A percentile compares a stretch with the other conserved stretches of the same genome.
phyloP scores from a whole-genome alignment of 2,888 invertebrate genomes.

The Macropis europaea region DNA sequence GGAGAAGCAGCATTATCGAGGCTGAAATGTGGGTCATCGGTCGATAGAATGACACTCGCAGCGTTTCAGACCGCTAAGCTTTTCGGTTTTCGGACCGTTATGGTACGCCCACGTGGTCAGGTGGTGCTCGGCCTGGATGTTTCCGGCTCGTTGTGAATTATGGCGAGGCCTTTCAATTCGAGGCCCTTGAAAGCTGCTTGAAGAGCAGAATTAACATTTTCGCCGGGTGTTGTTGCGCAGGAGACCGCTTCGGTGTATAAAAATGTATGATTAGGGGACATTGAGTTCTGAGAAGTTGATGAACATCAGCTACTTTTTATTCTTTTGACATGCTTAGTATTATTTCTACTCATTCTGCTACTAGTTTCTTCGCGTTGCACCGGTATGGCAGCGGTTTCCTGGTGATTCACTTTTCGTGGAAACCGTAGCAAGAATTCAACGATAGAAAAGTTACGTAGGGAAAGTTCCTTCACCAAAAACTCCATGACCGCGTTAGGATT shows the following conservation, averaged over 20 bases:
- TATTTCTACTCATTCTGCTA: constrained; percentile 4
- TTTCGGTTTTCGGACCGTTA: constrained; percentile 52
- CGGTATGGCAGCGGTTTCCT: constrained; percentile 16
- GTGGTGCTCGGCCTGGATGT: constrained; percentile 22
- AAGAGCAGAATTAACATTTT: no score
- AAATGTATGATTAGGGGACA: no score
- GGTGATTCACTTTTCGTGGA: constrained; percentile 19
- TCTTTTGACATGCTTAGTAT: no score
- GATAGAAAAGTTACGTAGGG: no score
- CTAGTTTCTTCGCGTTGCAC: constrained; percentile 5
- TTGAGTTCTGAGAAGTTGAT: no score
- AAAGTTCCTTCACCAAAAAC: no score
- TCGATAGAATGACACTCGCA: constrained; percentile 11
- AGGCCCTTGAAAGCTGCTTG: no score
- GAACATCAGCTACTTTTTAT: no score
- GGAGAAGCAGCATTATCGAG: constrained; percentile 1
- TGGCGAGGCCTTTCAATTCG: neutral
- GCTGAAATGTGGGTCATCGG: constrained; percentile 19
- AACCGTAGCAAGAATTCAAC: constrained; percentile 15
- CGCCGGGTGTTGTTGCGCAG: no score
- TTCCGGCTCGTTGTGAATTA: constrained; percentile 25
- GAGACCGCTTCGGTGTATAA: no score
- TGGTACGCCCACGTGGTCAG: constrained; percentile 52
- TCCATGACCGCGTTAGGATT: no score
- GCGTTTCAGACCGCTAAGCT: constrained; percentile 51